Base-by-base conservation (phyloP, 2,888 invertebrate genomes). In the Flexamia atlantica region DNA sequence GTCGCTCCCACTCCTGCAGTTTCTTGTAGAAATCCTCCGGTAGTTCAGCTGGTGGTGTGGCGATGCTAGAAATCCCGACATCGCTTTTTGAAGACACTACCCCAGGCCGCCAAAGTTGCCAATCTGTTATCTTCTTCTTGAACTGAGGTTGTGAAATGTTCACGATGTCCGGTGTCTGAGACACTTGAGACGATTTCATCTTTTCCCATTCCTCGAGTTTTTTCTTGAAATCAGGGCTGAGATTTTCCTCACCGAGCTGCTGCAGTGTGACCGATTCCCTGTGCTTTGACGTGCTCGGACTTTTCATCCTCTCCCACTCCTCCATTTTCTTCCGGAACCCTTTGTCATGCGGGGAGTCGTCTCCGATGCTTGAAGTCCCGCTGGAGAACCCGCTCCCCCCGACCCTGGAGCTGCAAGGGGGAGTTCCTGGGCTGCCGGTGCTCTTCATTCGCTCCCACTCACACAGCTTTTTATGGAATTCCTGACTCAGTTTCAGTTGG, bases 181-280 rank as follows among this genome's bases (percentile, higher is more conserved):
- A 84, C 23, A 84, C 53, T 50, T 87, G 83, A 88, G 91, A 90
- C 85, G 92, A 94, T 88, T 94, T 94, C 88, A 93, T 94, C 82
- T 94, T 93, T 88, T 97, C 95, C 97, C 97, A 97, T 89, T 97
- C 97, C 86, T 95, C 94, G 36, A 97, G 90, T 89, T 97, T 97
- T 89, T 96, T 96, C 79, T 94, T 93, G 89, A 96, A 96, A 88
- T 96, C 96, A 0, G 95, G 94, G 0, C 95, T 95, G 7, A 96
- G 89, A 88, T 95, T 94, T 83, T 95, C 95, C 87, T 95, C 95
- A 17, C 90, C 90, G 14, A 91, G 88, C 84, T 91, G 88, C 88
- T 88, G 90, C 85, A 88, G 32, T 10, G 82, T 80, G 3, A 82
- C 40, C 12, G 84, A 84, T 42, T 84, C 81, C 82, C 85, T 82